These are phyloP conservation scores for Campoletis raptor DNA, from an alignment of 2,888 invertebrate species.

Conservation along the genomic window DNA sequence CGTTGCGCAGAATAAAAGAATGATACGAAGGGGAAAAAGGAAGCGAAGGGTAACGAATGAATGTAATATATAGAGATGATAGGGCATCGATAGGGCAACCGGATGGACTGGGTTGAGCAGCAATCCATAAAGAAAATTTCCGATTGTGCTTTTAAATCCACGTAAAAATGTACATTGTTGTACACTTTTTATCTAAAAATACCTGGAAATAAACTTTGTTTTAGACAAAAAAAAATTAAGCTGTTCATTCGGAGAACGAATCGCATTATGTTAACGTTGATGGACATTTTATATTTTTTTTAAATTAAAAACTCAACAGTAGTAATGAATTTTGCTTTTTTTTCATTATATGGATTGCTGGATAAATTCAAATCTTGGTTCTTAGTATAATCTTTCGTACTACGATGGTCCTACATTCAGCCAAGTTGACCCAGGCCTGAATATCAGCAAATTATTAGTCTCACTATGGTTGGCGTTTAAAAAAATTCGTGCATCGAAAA, in stretches of 20 bases:
- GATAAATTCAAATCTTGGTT: too few species aligned
- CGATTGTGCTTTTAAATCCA: not conserved
- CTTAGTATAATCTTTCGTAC: too few species aligned
- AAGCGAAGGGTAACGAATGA: not conserved
- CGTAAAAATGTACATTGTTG: not conserved
- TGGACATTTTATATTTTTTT: not conserved
- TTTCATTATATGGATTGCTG: not conserved
- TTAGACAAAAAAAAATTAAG: not conserved
- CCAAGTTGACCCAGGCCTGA: too few species aligned
- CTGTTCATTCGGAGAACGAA: not conserved
- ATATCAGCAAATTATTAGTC: too few species aligned
- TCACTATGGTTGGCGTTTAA: not conserved
- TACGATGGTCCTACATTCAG: too few species aligned
- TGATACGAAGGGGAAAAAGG: not conserved
- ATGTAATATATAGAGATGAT: not conserved
- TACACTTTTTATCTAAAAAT: not conserved
- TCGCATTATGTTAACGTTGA: not conserved
- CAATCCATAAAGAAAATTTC: constrained; percentile 9
- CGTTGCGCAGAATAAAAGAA: constrained; percentile 13
- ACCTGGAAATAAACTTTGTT: not conserved
- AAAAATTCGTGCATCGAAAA: not conserved
- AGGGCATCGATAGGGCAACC: not conserved
- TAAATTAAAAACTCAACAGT: not conserved
- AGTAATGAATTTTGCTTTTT: not conserved
- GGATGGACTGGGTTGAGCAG: not conserved